Base-by-base conservation (phyloP, 2,113 vertebrate species). In the Hepsetus odoe region DNA sequence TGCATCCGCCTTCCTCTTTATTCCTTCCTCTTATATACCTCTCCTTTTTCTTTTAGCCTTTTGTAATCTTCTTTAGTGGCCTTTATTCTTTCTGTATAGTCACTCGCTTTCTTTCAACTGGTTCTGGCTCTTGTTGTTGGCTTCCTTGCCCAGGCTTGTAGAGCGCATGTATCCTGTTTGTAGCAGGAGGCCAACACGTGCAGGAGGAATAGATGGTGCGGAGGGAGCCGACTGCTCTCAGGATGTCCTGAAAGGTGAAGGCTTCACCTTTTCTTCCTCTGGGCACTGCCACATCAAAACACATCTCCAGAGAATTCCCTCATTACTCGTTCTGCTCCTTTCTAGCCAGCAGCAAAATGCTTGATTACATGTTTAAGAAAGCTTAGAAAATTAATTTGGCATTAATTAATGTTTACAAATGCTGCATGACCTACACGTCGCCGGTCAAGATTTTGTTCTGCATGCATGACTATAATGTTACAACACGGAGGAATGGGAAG, bases 81-180 rank as follows among this genome's bases (percentile, higher is more conserved):
- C 69, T 76, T 72, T 78, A 20, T 64, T 80, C 51, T 71, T 79
- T 69, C 35, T 62, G 59, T 33, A 24, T 58, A 70, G 59, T 56
- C 46, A 24, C 51, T 69, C 22, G 26, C 55, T 68, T 68, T 61
- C 33, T 51, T 56, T 32, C 40, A 28, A 65, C 46, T 16, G 42
- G 42, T 14, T 44, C 42, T 6, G 35, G 35, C 35, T 49, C 51
- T 62, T 59, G 72, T 71, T 77, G 59, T 74, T 28, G 42, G 75
- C 38, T 16, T 79, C 78, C 73, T 42, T 83, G 76, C 59, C 71
- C 44, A 70, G 82, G 56, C 75, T 66, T 82, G 82, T 22, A 40
- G 75, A 76, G 74, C 33, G 42, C 58, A 59, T 77, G 64, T 84
- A 81, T 87, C 80, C 82, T 85, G 82, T 85, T 84, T 83, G 74